phyloP scores from a whole-genome alignment of 2,113 vertebrate genomes.

The Aspiorhynchus laticeps region DNA sequence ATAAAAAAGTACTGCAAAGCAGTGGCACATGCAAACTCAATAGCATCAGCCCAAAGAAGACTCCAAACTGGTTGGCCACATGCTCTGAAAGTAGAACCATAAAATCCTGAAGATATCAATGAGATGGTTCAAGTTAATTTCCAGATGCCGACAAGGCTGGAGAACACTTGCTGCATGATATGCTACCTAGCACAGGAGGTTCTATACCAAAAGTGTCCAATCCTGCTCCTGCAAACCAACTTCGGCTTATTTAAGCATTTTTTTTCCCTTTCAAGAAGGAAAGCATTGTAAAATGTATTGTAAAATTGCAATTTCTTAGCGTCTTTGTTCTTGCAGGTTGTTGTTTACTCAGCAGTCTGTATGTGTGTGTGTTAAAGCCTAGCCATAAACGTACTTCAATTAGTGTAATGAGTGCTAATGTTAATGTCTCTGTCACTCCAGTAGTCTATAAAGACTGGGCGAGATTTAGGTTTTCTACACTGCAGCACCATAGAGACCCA shows the following conservation, averaged over 20 bases:
- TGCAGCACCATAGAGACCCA: slow-evolving; percentile 38
- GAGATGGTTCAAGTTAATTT: not conserved
- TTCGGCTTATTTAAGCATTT: not conserved
- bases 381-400: slow-evolving; percentile 69
- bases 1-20: not conserved
- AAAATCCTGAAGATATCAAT: not conserved
- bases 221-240: too few relatives aligned
- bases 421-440: slow-evolving; percentile 48
- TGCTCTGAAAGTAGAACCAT: not conserved
- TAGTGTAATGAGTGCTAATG: slow-evolving; percentile 69
- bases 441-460: slow-evolving; percentile 50
- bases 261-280: not conserved
- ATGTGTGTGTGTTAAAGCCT: slow-evolving; percentile 11
- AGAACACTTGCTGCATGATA: not conserved
- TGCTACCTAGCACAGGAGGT: not conserved
- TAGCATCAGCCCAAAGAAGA: not conserved
- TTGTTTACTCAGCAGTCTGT: slow-evolving; percentile 41
- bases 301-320: not conserved
- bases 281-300: not conserved
- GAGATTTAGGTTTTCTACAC: slow-evolving; percentile 31
- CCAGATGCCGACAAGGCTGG: not conserved
- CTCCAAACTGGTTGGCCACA: not conserved
- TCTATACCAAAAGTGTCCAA: not conserved
- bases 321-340: not conserved
- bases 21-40: not conserved